Evolutionary conservation across 2,797 vertebrate species (phyloP), one percentile per base, ranked within the genome.

Genomic region (Pyrocephalus nanus): DNA sequence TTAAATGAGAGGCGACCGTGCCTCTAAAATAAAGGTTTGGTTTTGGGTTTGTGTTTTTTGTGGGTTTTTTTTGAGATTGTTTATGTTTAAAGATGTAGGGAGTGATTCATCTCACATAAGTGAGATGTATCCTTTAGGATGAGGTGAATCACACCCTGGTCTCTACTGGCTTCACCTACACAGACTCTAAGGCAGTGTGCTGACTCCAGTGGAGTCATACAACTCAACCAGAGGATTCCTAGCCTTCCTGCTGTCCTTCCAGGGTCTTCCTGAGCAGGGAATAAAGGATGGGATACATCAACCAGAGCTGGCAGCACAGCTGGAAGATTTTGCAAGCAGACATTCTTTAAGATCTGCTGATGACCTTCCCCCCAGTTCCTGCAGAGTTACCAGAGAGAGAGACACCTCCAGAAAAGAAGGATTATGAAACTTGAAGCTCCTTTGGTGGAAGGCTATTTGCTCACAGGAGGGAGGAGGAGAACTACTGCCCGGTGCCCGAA

Each of bases 401-500:
- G 43, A 40, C 4, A 45, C 34, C 13, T 55, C 8, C 36, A 40
- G 9, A 90, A 62, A 76, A 14, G 17, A 72, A 86, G 15, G 38
- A 42, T 45, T 15, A 75, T 51, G 62, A 75, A 94, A 92, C 2
- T 4, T 51, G 22, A 54, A 47, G 2, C 29, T 90, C 6, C 42
- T 57, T 3, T 84, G 5, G 18, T 21, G 38, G 8, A 71, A 90
- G 42, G 62, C 43, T 80, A 54, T 36, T 47, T 48, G 27, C 55
- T 50, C 76, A 55, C 29, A 90, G 16, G 7, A 90, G 90, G 76
- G 50, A 86, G 70, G 29, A 70, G 71, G 7, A 92, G 42, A 83
- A 73, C 9, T 55, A n/a, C 26, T 58, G 48, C 19, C 53, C 0
- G 0, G 5, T 50, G 40, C 50, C 53, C 45, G 53, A 71, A 92